Percentiles rank a stretch among this genome's conserved stretches.
phyloP scores from a whole-genome alignment of 2,113 vertebrate species.

The Acanthisitta chloris region DNA sequence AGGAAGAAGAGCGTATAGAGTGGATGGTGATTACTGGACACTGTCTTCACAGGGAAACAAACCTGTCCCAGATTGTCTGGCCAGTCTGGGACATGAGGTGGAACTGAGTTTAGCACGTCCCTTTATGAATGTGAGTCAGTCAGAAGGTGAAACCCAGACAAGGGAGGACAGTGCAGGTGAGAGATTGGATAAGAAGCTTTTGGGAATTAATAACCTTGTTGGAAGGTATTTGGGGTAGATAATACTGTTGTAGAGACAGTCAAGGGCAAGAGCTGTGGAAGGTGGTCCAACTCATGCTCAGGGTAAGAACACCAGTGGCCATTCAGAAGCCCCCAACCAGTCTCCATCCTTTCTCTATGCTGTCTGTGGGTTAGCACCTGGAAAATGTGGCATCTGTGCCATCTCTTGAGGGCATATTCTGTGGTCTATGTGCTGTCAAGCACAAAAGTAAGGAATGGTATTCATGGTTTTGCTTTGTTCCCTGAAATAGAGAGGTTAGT shows the following conservation, averaged over 20 bases:
- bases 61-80: neutral
- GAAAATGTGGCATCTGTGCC: accelerated
- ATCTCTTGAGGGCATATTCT: accelerated
- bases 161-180: accelerated
- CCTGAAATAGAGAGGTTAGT: neutral
- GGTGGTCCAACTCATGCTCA: neutral
- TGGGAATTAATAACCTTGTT: neutral
- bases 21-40: neutral
- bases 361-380: neutral
- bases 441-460: neutral
- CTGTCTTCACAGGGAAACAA: neutral
- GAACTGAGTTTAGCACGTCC: neutral
- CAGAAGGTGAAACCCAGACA: neutral
- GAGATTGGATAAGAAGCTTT: neutral
- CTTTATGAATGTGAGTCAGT: neutral
- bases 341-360: neutral
- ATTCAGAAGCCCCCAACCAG: neutral
- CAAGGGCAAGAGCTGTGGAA: neutral
- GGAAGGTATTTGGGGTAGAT: neutral
- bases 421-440: neutral
- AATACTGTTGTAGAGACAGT: neutral
- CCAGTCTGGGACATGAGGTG: neutral
- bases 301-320: neutral
- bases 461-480: neutral
- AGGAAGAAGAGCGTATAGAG: neutral